phyloP scores from a whole-genome alignment of 2,888 invertebrate species.

The Syrphus vitripennis region DNA sequence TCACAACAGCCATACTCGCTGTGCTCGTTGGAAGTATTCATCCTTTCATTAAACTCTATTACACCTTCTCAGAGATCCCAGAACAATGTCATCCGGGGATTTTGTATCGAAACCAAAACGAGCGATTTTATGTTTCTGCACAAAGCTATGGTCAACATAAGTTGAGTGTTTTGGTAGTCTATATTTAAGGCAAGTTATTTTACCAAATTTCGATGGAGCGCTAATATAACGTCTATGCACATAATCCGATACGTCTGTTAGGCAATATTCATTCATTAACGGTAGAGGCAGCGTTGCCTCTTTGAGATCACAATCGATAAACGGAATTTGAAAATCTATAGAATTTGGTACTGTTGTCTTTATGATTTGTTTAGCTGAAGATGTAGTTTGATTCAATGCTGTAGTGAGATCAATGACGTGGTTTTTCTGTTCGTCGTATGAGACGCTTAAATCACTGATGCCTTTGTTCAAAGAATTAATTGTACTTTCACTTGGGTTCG shows the following conservation, averaged over 20 bases:
- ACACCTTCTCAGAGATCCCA: slow-evolving; percentile 75
- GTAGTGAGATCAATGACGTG: slow-evolving; percentile 76
- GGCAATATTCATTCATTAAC: slow-evolving; percentile 70
- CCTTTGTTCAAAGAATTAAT: slow-evolving; percentile 21
- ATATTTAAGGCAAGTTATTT: slow-evolving; percentile 71
- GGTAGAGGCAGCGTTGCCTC: slow-evolving; percentile 42
- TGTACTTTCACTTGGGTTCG: slow-evolving; percentile 2
- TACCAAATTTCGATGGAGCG: slow-evolving; percentile 73
- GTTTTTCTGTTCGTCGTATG: slow-evolving; percentile 17
- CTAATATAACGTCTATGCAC: slow-evolving; percentile 40
- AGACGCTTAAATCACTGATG: slow-evolving; percentile 30
- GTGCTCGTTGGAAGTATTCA: not conserved
- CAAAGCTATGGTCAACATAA: slow-evolving; percentile 72
- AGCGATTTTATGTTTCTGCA: slow-evolving; percentile 73
- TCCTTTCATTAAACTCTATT: slow-evolving; percentile 27
- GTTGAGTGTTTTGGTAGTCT: slow-evolving; percentile 42
- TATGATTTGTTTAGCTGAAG: not conserved
- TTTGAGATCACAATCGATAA: slow-evolving; percentile 74
- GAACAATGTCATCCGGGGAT: slow-evolving; percentile 78
- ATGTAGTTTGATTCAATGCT: slow-evolving; percentile 73
- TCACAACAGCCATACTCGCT: not conserved
- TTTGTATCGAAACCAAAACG: slow-evolving; percentile 77
- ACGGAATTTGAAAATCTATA: slow-evolving; percentile 73
- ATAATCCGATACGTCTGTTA: slow-evolving; percentile 64
- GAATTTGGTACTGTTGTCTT: not conserved